Base-by-base conservation (phyloP, 2,113 vertebrate genomes). In the Hippocampus abdominalis region DNA sequence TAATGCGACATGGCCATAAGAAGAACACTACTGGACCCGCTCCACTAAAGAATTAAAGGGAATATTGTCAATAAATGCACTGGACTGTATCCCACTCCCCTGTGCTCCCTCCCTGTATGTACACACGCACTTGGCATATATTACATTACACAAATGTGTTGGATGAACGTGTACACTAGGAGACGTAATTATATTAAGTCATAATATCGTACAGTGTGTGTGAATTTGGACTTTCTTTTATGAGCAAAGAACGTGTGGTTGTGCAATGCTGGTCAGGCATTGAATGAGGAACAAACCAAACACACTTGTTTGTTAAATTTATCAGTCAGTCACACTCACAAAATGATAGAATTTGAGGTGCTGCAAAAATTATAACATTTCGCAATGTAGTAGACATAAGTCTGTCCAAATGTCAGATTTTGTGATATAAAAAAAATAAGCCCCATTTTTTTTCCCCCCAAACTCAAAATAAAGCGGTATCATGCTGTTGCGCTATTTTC, bases 11-110 rank as follows among this genome's bases (percentile, higher is more conserved):
- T n/a, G 75, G 48, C 13, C 36, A 13, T 23, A 64, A 42, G 36
- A 61, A 39, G 16, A 32, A 61, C 36, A 64, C 44, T 32, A 73
- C 46, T 15, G 68, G 64, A 79, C 23, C 68, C 74, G 63, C 69
- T 74, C 65, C 57, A 72, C 73, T 65, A 49, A 64, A 82, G 54
- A 75, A 81, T 88, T 88, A 87, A 89, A 89, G 84, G 82, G 80
- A 88, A 74, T 76, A 71, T 76, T 66, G 64, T 18, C 63, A 74
- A 54, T 59, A 82, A 36, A 51, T 73, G 70, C 74, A 76, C 61
- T 64, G 36, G 20, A 40, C 60, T 62, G 60, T 40, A 18, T 27
- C 15, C 56, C 56, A 59, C 56, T 5, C 36, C 16, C 18, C 61
- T 44, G 61, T 44, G 39, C 61, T 27, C 39, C 16, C 36, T 42